Evolutionary conservation across 2,113 vertebrate genomes (phyloP).

Genomic region (Amazona vittata): DNA sequence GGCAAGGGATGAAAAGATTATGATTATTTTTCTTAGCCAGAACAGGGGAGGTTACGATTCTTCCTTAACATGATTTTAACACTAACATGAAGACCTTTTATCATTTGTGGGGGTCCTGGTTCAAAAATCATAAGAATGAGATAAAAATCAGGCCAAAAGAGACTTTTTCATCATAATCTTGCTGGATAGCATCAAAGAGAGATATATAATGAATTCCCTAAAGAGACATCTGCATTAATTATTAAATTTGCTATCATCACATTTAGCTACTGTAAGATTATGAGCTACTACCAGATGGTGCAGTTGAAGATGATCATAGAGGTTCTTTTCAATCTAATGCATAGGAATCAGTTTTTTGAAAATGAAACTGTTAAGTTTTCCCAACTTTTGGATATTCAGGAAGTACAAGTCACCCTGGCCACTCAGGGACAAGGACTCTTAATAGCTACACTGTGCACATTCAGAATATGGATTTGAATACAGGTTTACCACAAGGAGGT

Average conservation of each 20-base stretch:
- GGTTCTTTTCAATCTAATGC: background rate
- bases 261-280: background rate
- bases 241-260: background rate
- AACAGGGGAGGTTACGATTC: background rate
- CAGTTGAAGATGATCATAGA: background rate
- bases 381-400: background rate
- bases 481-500: background rate
- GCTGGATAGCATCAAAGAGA: background rate
- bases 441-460: background rate
- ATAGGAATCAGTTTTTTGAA: background rate
- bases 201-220: background rate
- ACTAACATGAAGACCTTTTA: background rate
- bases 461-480: background rate
- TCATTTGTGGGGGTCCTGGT: background rate
- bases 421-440: background rate
- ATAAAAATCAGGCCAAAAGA: background rate
- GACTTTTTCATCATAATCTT: background rate
- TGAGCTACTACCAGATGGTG: slow-evolving; percentile 32
- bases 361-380: background rate
- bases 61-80: background rate
- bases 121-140: background rate
- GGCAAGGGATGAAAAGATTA: background rate
- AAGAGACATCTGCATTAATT: background rate
- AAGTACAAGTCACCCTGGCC: background rate
- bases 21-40: background rate